A percentile compares a stretch with the other conserved stretches of the same genome.
These are phyloP conservation scores for Osmerus mordax DNA, from an alignment of 2,113 vertebrate species.

Conservation along the genomic window DNA sequence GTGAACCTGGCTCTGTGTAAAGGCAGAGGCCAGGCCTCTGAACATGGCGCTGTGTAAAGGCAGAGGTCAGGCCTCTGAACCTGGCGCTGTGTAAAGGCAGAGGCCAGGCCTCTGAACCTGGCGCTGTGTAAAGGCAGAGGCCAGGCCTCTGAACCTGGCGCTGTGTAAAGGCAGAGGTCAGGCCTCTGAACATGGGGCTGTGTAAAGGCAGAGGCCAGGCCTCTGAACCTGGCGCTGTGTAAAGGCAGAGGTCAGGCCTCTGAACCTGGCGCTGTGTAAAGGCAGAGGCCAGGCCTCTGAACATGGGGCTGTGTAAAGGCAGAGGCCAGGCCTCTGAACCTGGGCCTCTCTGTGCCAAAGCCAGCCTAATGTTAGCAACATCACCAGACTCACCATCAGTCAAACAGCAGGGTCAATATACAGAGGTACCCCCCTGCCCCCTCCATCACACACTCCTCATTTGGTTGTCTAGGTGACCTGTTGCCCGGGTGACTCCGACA, in stretches of 20 bases:
- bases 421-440: background rate
- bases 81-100: background rate
- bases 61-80: background rate
- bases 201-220: background rate
- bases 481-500: conserved; percentile 84
- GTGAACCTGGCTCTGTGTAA: background rate
- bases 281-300: no score
- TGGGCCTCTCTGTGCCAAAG: no score
- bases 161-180: background rate
- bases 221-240: no score
- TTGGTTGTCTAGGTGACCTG: conserved; percentile 81
- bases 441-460: background rate
- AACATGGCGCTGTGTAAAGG: background rate
- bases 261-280: no score
- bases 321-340: no score
- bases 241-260: no score
- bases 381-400: background rate
- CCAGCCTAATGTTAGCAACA: background rate
- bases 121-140: background rate
- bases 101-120: background rate
- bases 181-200: no score
- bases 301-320: no score
- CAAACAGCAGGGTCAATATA: background rate
- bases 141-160: no score
- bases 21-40: background rate